Conservation (phyloP, 2,113 vertebrate species). For the Eretmochelys imbricata region DNA sequence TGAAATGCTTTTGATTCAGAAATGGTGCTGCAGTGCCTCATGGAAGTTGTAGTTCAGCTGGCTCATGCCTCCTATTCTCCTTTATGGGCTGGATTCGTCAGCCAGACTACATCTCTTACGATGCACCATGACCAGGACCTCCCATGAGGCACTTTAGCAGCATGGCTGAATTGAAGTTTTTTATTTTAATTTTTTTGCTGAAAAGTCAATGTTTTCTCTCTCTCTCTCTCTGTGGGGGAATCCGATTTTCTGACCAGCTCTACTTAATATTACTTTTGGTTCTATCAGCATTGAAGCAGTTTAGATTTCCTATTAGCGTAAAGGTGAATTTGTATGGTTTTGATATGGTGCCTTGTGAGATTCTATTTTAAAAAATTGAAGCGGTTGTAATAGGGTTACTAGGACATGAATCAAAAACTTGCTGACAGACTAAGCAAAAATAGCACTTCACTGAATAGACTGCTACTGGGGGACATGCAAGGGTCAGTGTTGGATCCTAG, state of each 20-base stretch:
- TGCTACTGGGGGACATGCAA: background rate
- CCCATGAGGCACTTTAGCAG: background rate
- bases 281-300: background rate
- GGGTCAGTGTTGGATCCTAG: background rate
- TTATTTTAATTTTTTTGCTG: background rate
- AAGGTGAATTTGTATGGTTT: background rate
- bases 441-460: background rate
- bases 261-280: background rate
- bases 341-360: background rate
- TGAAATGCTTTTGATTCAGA: rapidly evolving
- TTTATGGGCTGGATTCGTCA: background rate
- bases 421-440: background rate
- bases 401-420: background rate
- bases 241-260: background rate
- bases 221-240: no score
- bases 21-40: background rate
- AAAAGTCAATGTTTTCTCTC: background rate
- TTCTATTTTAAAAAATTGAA: background rate
- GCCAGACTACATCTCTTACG: background rate
- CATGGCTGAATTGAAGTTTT: background rate
- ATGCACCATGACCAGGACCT: background rate
- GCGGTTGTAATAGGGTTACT: background rate
- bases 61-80: background rate
- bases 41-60: background rate
- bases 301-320: background rate